Evolutionary conservation across 2,113 vertebrate species (phyloP).

Genomic region (Megaceryle maxima): DNA sequence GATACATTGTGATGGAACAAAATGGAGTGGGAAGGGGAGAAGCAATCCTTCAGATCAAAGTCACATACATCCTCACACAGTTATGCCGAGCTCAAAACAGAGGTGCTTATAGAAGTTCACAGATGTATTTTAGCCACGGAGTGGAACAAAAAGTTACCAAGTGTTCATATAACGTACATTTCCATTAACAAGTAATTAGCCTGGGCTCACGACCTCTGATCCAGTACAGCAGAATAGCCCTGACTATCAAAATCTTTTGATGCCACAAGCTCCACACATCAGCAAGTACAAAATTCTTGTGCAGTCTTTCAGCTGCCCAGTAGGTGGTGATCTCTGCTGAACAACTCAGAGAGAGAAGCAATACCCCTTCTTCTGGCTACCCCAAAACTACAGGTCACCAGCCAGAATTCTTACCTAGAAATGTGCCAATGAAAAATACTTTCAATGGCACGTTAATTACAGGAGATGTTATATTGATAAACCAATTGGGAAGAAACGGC

Average conservation of each 20-base stretch:
- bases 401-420: conserved; percentile 86
- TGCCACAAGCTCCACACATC: not conserved
- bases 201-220: not conserved
- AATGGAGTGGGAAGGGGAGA: not conserved
- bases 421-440: conserved; percentile 97
- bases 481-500: conserved; percentile 98
- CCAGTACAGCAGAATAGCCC: not conserved
- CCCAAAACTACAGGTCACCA: not conserved
- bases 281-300: not conserved
- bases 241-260: not conserved
- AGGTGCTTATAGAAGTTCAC: not conserved
- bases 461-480: conserved; percentile 99
- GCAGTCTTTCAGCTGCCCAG: not conserved
- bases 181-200: not conserved
- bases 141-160: not conserved
- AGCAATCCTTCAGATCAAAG: not conserved
- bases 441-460: conserved; percentile 96
- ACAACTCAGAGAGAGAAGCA: not conserved
- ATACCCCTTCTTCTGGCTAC: not conserved
- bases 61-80: not conserved
- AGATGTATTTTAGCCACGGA: not conserved
- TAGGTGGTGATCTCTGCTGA: not conserved
- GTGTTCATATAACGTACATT: not conserved
- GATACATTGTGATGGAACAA: not conserved
- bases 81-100: not conserved